These are phyloP conservation scores for Aurelia sp. DNA, from an alignment of 30 jellyfish, hydroid and myxozoan species.

Conservation along the genomic window DNA sequence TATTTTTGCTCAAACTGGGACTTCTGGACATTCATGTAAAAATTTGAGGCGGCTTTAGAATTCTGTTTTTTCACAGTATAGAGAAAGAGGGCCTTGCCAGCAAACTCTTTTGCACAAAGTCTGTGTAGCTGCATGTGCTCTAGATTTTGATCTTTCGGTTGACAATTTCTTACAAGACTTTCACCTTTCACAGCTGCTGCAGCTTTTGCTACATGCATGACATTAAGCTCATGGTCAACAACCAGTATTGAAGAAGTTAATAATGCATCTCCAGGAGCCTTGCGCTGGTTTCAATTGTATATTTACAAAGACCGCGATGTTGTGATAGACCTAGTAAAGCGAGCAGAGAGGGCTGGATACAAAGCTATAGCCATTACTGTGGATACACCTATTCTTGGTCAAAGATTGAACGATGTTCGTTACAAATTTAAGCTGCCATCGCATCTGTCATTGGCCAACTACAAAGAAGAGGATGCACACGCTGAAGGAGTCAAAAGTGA, in stretches of 20 bases:
- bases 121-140: no score
- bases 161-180: no score
- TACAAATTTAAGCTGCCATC: conserved; percentile 57
- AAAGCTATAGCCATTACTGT: conserved; percentile 78
- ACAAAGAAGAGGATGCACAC: conserved; percentile 32
- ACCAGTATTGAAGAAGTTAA: conserved; percentile 73
- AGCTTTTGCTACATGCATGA: conserved; percentile 66
- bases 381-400: conserved; percentile 75
- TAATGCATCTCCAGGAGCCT: conserved; percentile 53
- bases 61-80: no score
- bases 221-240: conserved; percentile 78
- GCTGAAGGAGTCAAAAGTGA: conserved; percentile 66
- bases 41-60: no score
- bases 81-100: no score
- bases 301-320: conserved; percentile 71
- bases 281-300: conserved; percentile 75
- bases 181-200: conserved; percentile 60
- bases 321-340: conserved; percentile 62
- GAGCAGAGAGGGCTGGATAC: conserved; percentile 84
- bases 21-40: no score
- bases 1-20: no score
- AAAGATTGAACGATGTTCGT: conserved; percentile 51
- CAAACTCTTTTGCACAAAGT: no score
- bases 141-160: no score
- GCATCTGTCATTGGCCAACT: conserved; percentile 53